Conservation (phyloP, 1,140 invertebrate genomes). For the Caenorhabditis inopinata region DNA sequence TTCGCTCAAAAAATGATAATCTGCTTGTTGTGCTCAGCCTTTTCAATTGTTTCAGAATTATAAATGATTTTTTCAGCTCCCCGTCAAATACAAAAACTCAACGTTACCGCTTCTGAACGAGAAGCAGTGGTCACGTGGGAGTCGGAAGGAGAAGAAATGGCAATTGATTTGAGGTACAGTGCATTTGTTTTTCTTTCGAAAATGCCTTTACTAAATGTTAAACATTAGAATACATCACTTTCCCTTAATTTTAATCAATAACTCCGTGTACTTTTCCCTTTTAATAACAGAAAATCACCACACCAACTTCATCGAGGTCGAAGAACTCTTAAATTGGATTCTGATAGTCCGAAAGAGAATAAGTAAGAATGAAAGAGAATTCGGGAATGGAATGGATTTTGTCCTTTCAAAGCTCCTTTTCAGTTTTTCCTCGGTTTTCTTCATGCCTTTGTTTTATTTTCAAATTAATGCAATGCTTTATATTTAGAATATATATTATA, state of each 20-base stretch:
- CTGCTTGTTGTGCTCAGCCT: too few species aligned
- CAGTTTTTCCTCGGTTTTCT: not conserved
- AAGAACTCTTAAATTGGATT: constrained; percentile 6
- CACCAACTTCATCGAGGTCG: not conserved
- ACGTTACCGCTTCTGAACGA: constrained; percentile 52
- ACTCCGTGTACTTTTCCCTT: constrained; percentile 13
- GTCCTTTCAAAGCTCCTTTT: not conserved
- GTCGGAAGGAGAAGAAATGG: constrained; percentile 51
- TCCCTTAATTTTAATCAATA: constrained; percentile 25
- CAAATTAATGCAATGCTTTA: too few species aligned
- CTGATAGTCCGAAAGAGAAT: constrained; percentile 17
- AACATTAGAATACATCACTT: not conserved
- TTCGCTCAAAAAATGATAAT: too few species aligned
- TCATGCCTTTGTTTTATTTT: not conserved
- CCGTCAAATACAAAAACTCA: constrained; percentile 58
- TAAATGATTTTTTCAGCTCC: constrained; percentile 52
- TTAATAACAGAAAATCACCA: constrained; percentile 23
- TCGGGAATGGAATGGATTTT: constrained; percentile 14
- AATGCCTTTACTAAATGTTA: not conserved
- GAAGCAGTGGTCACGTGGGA: constrained; percentile 57
- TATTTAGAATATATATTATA: too few species aligned
- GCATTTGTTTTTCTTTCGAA: not conserved
- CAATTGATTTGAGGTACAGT: constrained; percentile 55
- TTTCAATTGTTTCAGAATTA: too few species aligned
- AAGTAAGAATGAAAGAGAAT: not conserved